Base-by-base conservation (phyloP, 2,797 vertebrate species). In the Brotogeris chrysoptera region DNA sequence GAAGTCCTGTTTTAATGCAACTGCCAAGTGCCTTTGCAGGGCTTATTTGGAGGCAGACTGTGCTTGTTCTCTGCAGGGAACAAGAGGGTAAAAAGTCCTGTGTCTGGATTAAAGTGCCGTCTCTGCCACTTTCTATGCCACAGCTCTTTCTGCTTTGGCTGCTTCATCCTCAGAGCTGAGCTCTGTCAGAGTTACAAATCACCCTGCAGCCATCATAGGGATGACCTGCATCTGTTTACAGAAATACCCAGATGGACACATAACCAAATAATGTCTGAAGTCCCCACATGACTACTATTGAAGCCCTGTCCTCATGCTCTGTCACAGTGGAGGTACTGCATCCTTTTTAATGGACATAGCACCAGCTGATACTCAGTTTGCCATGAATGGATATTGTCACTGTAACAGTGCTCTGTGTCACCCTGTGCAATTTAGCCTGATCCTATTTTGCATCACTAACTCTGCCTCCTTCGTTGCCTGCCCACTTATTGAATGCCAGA, bases 171-270 rank as follows among this genome's bases (percentile, higher is more conserved):
- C 32, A 20, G 16, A 46, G 11, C 68, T 41, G 60, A 82, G 36
- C 57, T 82, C 69, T 78, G 28, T 50, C 32, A 82, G 57, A 63
- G 19, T 24, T 70, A 36, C 24, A 36, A 38, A 61, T 61, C 63
- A 49, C 59, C 0, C 0, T 24, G 13, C 27, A 63, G 43, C 6
- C 68, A 34, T 7, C 1, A 2, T 6, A 70, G 20, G 27, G 49
- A n/a, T 44, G 28, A 28, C 27, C 9, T 47, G 30, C 27, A 36
- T 43, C 18, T 4, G 12, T 49, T 81, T 71, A 53, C 68, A 47
- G 52, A 44, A 77, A 32, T 17, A 68, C 5, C 5, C 46, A 16
- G 44, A 28, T 2, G 4, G 47, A 3, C 6, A 15, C 46, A 47
- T 7, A 20, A 50, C n/a, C 59, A 77, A 65, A 50, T 9, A 63